phyloP scores from a whole-genome alignment of 2,888 invertebrate species.

The Crossocerus cetratus region DNA sequence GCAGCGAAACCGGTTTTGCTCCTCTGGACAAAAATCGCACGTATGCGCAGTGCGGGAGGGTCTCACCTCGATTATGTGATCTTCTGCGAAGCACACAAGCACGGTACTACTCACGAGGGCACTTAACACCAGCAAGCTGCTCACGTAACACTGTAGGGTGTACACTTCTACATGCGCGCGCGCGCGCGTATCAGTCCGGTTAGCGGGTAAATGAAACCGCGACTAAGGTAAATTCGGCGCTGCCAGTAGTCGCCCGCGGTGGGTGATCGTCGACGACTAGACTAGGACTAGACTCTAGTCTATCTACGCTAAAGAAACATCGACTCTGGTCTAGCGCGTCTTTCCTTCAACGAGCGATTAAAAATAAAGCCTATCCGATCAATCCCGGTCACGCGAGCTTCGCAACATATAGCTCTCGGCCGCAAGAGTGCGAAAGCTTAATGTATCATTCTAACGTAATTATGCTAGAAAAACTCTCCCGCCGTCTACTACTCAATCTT shows the following conservation, averaged over 20 bases:
- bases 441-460: conserved; percentile 8
- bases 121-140: conserved; percentile 28
- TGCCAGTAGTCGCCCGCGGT: conserved; percentile 18
- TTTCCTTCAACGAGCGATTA: too few relatives aligned
- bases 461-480: too few relatives aligned
- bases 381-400: not conserved
- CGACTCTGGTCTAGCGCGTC: not conserved
- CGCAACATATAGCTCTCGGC: not conserved
- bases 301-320: not conserved
- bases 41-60: too few relatives aligned
- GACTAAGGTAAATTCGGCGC: conserved; percentile 31
- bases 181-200: not conserved
- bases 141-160: conserved; percentile 26
- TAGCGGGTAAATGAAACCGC: conserved; percentile 15
- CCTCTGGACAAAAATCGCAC: too few relatives aligned
- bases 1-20: too few relatives aligned
- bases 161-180: not conserved
- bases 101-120: not conserved
- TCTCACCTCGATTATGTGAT: not conserved
- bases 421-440: too few relatives aligned
- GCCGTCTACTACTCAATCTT: too few relatives aligned
- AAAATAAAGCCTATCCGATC: too few relatives aligned
- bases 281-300: not conserved
- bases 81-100: not conserved
- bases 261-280: conserved; percentile 7